These are phyloP conservation scores for Brachionus manjavacas DNA, from an alignment of 1,140 invertebrate species.

Conservation along the genomic window DNA sequence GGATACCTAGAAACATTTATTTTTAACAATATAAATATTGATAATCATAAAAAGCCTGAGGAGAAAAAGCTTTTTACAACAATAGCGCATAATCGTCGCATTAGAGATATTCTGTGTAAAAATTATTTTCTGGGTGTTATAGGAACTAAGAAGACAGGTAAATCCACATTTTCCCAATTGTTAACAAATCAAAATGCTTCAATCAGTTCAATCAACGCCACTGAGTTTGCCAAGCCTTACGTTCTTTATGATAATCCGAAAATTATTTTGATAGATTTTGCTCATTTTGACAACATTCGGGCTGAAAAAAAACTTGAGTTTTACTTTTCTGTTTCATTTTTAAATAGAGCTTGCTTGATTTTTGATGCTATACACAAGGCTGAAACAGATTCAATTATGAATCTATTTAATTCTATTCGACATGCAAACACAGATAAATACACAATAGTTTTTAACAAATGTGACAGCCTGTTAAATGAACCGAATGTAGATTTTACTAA, in stretches of 20 bases:
- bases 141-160: slow-evolving; percentile 1
- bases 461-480: not conserved
- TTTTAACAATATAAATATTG: not conserved
- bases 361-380: slow-evolving; percentile 9
- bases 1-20: not conserved
- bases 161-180: not conserved
- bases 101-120: not conserved
- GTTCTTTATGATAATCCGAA: not conserved
- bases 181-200: not conserved
- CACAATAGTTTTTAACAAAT: slow-evolving; percentile 14
- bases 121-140: slow-evolving; percentile 13
- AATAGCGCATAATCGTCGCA: not conserved
- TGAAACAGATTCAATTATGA: not conserved
- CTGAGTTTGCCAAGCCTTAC: not conserved
- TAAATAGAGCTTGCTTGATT: not conserved
- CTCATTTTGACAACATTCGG: not conserved
- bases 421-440: not conserved
- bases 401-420: not conserved
- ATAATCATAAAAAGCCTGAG: not conserved
- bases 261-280: not conserved
- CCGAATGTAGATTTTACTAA: not conserved
- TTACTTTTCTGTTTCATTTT: not conserved
- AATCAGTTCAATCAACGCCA: not conserved
- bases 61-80: not conserved
- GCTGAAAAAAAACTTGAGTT: not conserved